Conservation (phyloP, 2,113 vertebrate species). For the Eolophus roseicapilla region DNA sequence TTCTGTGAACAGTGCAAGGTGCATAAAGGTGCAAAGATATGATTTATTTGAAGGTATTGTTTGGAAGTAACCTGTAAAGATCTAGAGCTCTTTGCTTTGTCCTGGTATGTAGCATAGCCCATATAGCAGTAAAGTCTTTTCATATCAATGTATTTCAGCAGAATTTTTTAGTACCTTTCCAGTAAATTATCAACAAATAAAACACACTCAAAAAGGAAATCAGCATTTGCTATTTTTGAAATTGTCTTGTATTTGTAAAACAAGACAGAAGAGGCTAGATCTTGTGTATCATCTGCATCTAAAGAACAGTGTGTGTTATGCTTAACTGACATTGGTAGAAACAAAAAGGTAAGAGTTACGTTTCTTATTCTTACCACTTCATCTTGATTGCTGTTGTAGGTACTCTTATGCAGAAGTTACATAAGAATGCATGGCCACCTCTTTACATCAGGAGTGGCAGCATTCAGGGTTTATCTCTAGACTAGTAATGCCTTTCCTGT, state of each 20-base stretch:
- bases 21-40: not conserved
- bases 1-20: not conserved
- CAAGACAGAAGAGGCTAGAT: not conserved
- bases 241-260: not conserved
- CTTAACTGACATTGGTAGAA: not conserved
- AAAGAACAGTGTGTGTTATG: not conserved
- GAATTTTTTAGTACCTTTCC: not conserved
- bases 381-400: not conserved
- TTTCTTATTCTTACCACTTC: not conserved
- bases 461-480: not conserved
- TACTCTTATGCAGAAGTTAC: not conserved
- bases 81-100: not conserved
- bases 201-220: not conserved
- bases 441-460: not conserved
- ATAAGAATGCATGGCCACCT: rapidly evolving
- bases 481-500: not conserved
- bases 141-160: not conserved
- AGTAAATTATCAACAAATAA: conserved; percentile 4
- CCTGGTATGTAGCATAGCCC: not conserved
- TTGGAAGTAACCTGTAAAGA: not conserved
- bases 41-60: not conserved
- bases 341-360: not conserved
- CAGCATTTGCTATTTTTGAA: not conserved
- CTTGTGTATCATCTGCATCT: not conserved
- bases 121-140: not conserved